A percentile compares a stretch with the other conserved stretches of the same genome.
These are phyloP conservation scores for Carposina sasakii DNA, from an alignment of 1,140 invertebrate species.

Conservation along the genomic window DNA sequence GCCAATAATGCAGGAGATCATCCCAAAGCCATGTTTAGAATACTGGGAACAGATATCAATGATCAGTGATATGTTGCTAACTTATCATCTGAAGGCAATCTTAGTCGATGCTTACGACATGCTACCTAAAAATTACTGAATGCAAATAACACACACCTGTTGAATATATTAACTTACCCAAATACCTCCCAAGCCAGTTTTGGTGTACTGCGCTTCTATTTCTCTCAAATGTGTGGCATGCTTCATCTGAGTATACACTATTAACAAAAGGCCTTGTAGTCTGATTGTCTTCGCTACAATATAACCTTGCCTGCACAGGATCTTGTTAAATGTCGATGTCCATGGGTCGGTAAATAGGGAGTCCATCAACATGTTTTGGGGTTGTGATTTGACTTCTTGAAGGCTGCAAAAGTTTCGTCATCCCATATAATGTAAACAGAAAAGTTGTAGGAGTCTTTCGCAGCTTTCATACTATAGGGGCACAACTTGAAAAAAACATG, in stretches of 20 bases:
- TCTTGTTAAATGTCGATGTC: slow-evolving; percentile 83
- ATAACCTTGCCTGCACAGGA: slow-evolving; percentile 80
- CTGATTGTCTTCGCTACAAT: slow-evolving; percentile 84
- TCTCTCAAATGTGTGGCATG: slow-evolving; percentile 86
- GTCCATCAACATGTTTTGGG: slow-evolving; percentile 87
- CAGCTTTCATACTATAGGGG: no score
- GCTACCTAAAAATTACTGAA: no score
- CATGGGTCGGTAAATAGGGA: slow-evolving; percentile 88
- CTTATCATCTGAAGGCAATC: no score
- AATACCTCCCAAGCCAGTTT: slow-evolving; percentile 90
- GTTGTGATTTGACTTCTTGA: slow-evolving; percentile 92
- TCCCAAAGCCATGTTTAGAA: no score
- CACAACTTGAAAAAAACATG: no score
- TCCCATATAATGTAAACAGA: not conserved
- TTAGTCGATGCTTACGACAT: no score
- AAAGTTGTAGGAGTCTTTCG: no score
- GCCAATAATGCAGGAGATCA: no score
- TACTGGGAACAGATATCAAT: no score
- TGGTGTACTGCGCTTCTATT: slow-evolving; percentile 88
- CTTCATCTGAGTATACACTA: slow-evolving; percentile 82
- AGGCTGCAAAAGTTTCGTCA: slow-evolving; percentile 72
- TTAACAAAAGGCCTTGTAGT: slow-evolving; percentile 85
- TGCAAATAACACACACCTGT: no score
- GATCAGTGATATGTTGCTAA: no score
- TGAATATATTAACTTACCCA: slow-evolving; percentile 76